Conservation (phyloP, 1,140 invertebrate species). For the Geopemphigus sp. region DNA sequence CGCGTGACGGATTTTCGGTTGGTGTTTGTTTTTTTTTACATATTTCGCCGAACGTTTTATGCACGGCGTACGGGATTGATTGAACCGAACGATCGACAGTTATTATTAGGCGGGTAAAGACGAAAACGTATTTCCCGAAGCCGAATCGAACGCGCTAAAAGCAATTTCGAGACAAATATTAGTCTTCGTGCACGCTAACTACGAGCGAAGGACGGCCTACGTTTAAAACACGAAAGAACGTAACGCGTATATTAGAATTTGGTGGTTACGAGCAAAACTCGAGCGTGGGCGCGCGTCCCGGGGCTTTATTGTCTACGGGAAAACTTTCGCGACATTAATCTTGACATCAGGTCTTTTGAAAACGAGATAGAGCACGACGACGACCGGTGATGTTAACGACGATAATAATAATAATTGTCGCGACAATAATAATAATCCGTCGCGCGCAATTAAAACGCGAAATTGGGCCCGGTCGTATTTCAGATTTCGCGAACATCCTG, state of each 20-base stretch:
- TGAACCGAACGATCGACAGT: too few relatives aligned
- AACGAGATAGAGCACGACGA: neutral
- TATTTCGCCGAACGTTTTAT: too few relatives aligned
- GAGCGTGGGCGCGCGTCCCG: neutral
- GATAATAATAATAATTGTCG: conserved; percentile 1
- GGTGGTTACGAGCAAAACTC: neutral
- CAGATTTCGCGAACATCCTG: conserved; percentile 38
- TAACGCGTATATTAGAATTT: neutral
- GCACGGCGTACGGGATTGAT: too few relatives aligned
- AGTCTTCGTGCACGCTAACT: neutral
- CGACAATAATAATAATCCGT: neutral
- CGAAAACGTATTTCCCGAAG: too few relatives aligned
- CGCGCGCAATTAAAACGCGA: neutral
- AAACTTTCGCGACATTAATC: conserved; percentile 44
- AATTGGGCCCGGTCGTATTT: neutral
- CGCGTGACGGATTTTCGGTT: too few relatives aligned
- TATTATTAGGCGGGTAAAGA: too few relatives aligned
- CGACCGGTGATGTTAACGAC: neutral
- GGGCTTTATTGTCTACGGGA: neutral
- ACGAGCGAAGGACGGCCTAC: too few relatives aligned
- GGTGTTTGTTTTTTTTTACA: too few relatives aligned
- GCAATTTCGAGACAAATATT: too few relatives aligned
- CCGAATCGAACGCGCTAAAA: too few relatives aligned
- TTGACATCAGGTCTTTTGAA: conserved; percentile 29
- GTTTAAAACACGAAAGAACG: too few relatives aligned